A percentile compares a stretch with the other conserved stretches of the same genome.
Evolutionary conservation across 2,113 vertebrate genomes (phyloP).

Genomic region (Dermatemys mawii): DNA sequence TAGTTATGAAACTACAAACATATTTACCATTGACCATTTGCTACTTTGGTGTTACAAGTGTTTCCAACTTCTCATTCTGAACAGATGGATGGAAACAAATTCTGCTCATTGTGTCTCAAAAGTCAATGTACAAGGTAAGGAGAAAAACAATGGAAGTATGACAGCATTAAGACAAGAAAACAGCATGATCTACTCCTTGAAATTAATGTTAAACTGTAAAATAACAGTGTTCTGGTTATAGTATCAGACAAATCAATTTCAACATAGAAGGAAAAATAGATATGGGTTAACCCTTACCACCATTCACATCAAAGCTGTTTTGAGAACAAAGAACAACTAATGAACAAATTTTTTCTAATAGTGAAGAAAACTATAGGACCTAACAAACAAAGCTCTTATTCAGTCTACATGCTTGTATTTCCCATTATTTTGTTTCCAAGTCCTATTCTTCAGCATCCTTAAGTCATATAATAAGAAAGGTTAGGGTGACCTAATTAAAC

Average conservation of each 20-base stretch:
- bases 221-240: not conserved
- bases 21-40: constrained; percentile 1
- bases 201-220: constrained; percentile 40
- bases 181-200: not conserved
- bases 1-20: constrained; percentile 10
- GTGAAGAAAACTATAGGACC: fast-evolving
- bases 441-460: not conserved
- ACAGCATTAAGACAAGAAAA: not conserved
- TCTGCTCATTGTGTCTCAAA: not conserved
- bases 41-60: not conserved
- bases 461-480: not conserved
- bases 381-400: not conserved
- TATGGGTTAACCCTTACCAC: not conserved
- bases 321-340: not conserved
- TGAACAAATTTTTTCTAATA: not conserved
- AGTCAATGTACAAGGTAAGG: constrained; percentile 13
- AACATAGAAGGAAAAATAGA: not conserved
- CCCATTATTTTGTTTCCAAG: not conserved
- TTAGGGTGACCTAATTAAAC: not conserved
- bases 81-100: constrained; percentile 23
- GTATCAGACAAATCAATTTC: not conserved
- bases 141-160: constrained; percentile 5
- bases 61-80: not conserved
- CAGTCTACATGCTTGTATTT: fast-evolving
- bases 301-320: not conserved